These are phyloP conservation scores for Boloria selene DNA, from an alignment of 2,888 invertebrate genomes.

Conservation along the genomic window DNA sequence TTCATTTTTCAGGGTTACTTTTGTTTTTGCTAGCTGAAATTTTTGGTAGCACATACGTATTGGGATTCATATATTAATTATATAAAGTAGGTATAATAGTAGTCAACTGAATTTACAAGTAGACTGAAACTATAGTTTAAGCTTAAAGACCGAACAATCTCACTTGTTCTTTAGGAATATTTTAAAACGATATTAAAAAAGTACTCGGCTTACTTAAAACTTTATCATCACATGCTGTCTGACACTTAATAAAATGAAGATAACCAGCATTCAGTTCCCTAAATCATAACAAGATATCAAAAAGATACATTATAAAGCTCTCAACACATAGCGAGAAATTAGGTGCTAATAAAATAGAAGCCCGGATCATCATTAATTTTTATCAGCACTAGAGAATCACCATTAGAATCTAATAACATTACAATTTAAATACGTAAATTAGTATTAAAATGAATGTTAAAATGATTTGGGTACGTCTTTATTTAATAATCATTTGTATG, in stretches of 20 bases:
- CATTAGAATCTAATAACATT: slow-evolving; percentile 7
- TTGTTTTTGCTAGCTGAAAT: too few species aligned
- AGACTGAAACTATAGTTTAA: too few species aligned
- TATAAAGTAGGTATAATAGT: too few species aligned
- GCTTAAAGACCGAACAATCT: too few species aligned
- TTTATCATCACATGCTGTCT: background rate
- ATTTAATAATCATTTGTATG: background rate
- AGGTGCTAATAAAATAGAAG: slow-evolving; percentile 51
- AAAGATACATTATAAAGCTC: slow-evolving; percentile 45
- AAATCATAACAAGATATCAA: slow-evolving; percentile 41
- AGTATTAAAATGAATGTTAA: background rate
- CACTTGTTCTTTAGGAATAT: too few species aligned
- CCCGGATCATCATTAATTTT: slow-evolving; percentile 46
- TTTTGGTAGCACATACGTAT: too few species aligned
- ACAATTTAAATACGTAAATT: background rate
- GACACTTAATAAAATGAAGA: background rate
- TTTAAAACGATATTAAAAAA: background rate
- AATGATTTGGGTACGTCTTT: too few species aligned
- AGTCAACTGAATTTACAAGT: too few species aligned
- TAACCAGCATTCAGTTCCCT: background rate
- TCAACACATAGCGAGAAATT: slow-evolving; percentile 51
- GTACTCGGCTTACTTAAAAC: background rate
- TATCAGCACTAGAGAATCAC: slow-evolving; percentile 38
- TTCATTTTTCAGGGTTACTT: too few species aligned
- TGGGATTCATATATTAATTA: too few species aligned